Evolutionary conservation across 1,140 invertebrate genomes (phyloP).

Genomic region (Aphelinus certus): DNA sequence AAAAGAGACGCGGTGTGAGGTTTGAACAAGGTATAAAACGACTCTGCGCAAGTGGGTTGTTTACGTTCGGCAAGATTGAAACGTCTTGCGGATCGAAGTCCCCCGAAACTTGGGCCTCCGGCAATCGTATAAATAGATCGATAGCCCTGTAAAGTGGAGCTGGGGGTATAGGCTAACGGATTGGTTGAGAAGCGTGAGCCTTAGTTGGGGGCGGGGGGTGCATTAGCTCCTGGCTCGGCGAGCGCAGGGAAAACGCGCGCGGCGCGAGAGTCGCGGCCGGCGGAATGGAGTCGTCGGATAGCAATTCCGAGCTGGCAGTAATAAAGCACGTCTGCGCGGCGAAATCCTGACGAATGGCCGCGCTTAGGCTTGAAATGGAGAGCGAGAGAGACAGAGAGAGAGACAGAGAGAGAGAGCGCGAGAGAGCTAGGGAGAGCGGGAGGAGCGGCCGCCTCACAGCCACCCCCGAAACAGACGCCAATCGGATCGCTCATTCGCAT

Average conservation of each 20-base stretch:
- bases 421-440: too few species aligned
- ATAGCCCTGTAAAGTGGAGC: neutral
- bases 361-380: constrained; percentile 68
- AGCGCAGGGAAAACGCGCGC: constrained; percentile 37
- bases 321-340: constrained; percentile 68
- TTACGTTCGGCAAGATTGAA: too few species aligned
- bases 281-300: constrained; percentile 68
- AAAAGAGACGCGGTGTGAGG: too few species aligned
- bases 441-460: too few species aligned
- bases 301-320: constrained; percentile 66
- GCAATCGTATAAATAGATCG: constrained; percentile 24
- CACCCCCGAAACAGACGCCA: neutral
- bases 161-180: constrained; percentile 53
- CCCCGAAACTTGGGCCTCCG: neutral
- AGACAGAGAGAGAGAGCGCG: too few species aligned
- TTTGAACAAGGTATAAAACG: too few species aligned
- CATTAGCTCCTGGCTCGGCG: neutral
- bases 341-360: constrained; percentile 68
- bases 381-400: constrained; percentile 44
- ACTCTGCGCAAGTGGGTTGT: too few species aligned
- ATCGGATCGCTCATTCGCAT: constrained; percentile 24
- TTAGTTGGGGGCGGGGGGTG: constrained; percentile 42
- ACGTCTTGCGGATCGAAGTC: neutral
- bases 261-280: constrained; percentile 44
- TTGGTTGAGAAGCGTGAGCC: constrained; percentile 56